Evolutionary conservation across 92 coral and sea anemone species (phyloP).

Genomic region (Meandrina meandrites): DNA sequence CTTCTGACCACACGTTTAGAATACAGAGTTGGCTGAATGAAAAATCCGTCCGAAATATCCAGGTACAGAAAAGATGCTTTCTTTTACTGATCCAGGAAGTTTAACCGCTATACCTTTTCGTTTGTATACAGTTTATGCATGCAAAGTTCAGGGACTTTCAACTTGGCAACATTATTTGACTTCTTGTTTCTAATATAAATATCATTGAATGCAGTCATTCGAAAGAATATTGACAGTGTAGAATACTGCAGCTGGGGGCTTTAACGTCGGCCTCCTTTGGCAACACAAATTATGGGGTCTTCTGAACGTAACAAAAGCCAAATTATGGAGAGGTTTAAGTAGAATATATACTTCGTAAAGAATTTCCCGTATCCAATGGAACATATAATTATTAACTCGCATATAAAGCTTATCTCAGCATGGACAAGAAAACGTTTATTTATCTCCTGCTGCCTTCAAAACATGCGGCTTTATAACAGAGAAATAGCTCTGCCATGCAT

Average conservation of each 20-base stretch:
- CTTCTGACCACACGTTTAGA: slow-evolving; percentile 74
- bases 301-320: background rate
- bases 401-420: background rate
- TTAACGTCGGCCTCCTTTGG: background rate
- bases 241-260: background rate
- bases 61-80: slow-evolving; percentile 52
- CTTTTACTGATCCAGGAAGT: background rate
- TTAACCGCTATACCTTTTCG: background rate
- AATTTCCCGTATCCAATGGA: background rate
- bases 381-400: background rate
- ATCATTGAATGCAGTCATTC: background rate
- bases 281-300: background rate
- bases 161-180: background rate
- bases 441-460: background rate
- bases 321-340: background rate
- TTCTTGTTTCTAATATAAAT: background rate
- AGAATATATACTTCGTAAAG: background rate
- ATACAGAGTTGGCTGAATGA: slow-evolving; percentile 93
- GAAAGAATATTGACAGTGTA: background rate
- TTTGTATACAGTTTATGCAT: background rate
- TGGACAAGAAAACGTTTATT: background rate
- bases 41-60: slow-evolving; percentile 86
- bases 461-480: background rate
- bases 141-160: background rate
- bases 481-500: background rate